These are phyloP conservation scores for Idaea dimidiata DNA, from an alignment of 2,888 invertebrate species.

Conservation along the genomic window DNA sequence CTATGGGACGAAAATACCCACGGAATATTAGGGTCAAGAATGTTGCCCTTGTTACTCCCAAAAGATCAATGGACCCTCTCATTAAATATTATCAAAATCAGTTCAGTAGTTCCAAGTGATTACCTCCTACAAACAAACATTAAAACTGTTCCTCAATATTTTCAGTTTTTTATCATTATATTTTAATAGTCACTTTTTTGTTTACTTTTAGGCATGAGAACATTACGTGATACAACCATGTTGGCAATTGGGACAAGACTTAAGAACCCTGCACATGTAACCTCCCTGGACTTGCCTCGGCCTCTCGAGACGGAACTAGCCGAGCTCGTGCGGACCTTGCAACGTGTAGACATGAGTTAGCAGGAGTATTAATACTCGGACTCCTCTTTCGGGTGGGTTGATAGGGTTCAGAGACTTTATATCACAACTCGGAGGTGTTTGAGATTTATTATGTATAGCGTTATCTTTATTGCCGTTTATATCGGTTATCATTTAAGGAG, in stretches of 20 bases:
- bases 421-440: not conserved
- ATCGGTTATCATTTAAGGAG: no score
- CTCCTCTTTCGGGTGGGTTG: not conserved
- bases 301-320: constrained; percentile 60
- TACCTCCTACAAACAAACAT: no score
- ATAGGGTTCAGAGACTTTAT: not conserved
- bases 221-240: constrained; percentile 68
- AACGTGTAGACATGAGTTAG: constrained; percentile 7
- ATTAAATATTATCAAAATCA: no score
- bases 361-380: not conserved
- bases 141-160: no score
- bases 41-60: no score
- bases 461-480: not conserved
- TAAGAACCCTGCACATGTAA: constrained; percentile 46
- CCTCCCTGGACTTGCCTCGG: constrained; percentile 63
- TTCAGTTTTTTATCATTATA: not conserved
- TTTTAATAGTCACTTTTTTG: no score
- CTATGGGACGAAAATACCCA: no score
- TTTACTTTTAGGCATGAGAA: constrained; percentile 46
- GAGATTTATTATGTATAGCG: not conserved
- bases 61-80: no score
- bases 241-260: constrained; percentile 64
- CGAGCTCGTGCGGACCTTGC: constrained; percentile 29
- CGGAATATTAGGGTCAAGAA: no score
- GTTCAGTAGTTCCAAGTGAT: no score